Evolutionary conservation across 2,113 vertebrate species (phyloP).

Genomic region (Peucedramus taeniatus): DNA sequence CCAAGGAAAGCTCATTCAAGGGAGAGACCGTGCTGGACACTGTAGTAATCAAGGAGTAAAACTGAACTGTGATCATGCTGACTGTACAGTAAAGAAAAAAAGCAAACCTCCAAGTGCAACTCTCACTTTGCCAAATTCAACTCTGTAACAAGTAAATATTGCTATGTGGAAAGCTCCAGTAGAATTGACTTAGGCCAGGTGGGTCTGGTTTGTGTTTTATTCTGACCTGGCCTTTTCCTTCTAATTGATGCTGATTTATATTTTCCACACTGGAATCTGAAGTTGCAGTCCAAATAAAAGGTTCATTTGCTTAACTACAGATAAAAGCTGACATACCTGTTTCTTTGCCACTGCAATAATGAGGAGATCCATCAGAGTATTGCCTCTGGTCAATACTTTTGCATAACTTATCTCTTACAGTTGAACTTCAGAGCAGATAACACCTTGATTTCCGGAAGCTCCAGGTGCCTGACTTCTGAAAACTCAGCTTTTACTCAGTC

Average conservation of each 20-base stretch:
- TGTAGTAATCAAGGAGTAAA: background rate
- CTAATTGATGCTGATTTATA: background rate
- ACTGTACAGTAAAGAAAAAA: background rate
- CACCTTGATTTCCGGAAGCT: background rate
- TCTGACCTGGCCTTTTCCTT: background rate
- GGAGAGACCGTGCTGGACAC: rapidly evolving
- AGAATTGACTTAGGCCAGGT: background rate
- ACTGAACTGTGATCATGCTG: background rate
- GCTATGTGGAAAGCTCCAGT: background rate
- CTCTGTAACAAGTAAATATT: background rate
- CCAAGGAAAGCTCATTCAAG: background rate
- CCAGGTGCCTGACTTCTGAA: background rate
- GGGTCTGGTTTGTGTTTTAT: background rate
- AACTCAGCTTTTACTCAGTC: background rate
- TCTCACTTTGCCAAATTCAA: background rate
- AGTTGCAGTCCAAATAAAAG: background rate
- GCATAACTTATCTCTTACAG: background rate
- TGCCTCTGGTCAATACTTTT: background rate
- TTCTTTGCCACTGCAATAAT: background rate
- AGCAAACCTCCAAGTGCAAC: background rate
- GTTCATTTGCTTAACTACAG: background rate
- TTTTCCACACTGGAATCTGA: background rate
- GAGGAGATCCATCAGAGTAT: background rate
- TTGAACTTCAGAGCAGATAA: background rate
- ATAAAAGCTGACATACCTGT: background rate